Evolutionary conservation across 30 jellyfish, hydroid and myxozoan genomes (phyloP), one percentile per base, ranked within the genome.

Genomic region (Catostylus mosaicus): DNA sequence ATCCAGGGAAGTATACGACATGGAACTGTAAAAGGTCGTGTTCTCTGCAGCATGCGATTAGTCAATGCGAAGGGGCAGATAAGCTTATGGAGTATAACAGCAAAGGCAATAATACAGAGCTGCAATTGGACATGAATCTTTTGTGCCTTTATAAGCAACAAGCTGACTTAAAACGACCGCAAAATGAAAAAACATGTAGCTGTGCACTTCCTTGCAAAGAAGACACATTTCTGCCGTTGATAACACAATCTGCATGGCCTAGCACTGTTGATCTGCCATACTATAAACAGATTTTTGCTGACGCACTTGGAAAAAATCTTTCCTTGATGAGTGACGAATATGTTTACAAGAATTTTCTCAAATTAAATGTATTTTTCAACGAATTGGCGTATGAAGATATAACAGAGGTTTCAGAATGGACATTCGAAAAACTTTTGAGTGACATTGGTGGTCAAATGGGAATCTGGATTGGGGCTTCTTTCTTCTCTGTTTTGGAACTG

Each of bases 371-470:
- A 20, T 80, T 66, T 60, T 80, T 80, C 91, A 80, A 84, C 62
- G 91, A 80, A 59, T 51, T 80, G 38, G 84, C 91, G 32, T 80
- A 66, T 63, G 91, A 80, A 38, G 59, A 45, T 1, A 84, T 80
- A 31, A 30, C 68, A 27, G 91, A 80, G 30, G 47, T 66, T 67
- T 84, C 91, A 7, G 91, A 80, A 35, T 80, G 91, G 91, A 80
- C 91, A 61, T 30, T 47, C 11, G 84, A 80, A 51, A 80, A 80
- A 59, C 50, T 80, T 71, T 65, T 80, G 67, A 80, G 91, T 36
- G 91, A 80, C 66, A 80, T 80, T 36, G 91, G 91, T 29, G 91
- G 91, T 8, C 91, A 80, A 26, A 80, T 80, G 91, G 91, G 91
- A 72, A 80, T 80, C 16, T 80, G 91, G 91, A 80, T 80, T 29